Conservation (phyloP, 2,888 invertebrate genomes). For the Oconnorella tubifera region DNA sequence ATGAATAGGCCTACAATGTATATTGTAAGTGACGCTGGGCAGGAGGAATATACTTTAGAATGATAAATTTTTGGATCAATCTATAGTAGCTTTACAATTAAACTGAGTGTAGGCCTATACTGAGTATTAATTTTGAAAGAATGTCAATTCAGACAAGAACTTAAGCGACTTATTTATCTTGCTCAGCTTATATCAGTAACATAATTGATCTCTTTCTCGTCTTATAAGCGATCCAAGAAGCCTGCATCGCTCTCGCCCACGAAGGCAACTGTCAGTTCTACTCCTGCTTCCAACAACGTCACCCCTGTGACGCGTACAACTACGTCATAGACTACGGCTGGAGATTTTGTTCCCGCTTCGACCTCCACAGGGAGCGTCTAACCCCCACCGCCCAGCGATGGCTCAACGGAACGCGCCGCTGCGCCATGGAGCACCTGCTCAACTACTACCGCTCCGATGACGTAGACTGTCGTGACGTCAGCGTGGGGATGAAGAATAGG, state of each 20-base stretch:
- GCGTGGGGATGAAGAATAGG: conserved; percentile 6
- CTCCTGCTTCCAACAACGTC: conserved; percentile 20
- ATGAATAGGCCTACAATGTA: too few relatives aligned
- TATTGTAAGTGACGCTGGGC: too few relatives aligned
- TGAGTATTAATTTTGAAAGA: too few relatives aligned
- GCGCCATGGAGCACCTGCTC: conserved; percentile 19
- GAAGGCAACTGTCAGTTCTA: conserved; percentile 21
- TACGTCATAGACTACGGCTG: conserved; percentile 18
- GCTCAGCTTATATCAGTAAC: too few relatives aligned
- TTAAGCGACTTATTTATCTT: too few relatives aligned
- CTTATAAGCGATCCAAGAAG: too few relatives aligned
- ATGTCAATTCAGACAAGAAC: too few relatives aligned
- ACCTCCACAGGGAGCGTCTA: conserved; percentile 1
- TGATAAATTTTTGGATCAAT: too few relatives aligned
- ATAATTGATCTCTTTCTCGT: too few relatives aligned
- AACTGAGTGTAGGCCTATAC: too few relatives aligned
- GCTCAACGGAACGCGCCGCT: conserved; percentile 18
- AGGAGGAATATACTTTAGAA: too few relatives aligned
- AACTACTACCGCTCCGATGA: conserved; percentile 11
- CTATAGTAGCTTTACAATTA: too few relatives aligned
- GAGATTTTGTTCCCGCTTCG: conserved; percentile 15
- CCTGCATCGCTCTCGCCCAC: conserved; percentile 9
- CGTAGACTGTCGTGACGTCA: conserved; percentile 7
- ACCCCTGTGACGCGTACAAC: conserved; percentile 15
- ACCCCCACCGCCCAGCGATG: conserved; percentile 7